phyloP scores from a whole-genome alignment of 2,113 vertebrate genomes.

The Cephalopterus ornatus region DNA sequence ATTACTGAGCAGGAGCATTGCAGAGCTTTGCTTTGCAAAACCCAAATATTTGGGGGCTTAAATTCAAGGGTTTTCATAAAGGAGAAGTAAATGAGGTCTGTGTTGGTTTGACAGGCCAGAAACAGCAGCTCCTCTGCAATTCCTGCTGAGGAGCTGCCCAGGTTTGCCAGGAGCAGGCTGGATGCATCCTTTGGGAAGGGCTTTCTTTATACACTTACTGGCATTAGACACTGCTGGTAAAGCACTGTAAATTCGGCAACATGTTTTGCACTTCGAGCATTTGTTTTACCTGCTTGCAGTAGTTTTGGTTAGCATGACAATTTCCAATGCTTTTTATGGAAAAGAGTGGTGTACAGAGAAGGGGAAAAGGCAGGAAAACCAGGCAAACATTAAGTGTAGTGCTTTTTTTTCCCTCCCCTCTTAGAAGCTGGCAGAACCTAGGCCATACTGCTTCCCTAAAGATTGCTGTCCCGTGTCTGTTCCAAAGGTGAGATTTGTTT shows the following conservation, averaged over 20 bases:
- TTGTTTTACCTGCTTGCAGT: neutral
- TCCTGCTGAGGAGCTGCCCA: neutral
- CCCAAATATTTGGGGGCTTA: neutral
- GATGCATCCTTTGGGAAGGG: neutral
- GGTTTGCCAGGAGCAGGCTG: neutral
- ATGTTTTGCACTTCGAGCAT: neutral
- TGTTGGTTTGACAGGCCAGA: neutral
- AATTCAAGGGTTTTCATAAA: neutral
- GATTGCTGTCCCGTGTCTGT: constrained; percentile 48
- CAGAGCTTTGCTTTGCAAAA: neutral
- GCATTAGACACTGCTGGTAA: neutral
- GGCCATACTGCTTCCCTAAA: neutral
- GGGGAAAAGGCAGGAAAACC: neutral
- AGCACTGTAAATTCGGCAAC: neutral
- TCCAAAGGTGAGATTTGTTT: constrained; percentile 57
- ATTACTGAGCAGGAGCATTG: neutral
- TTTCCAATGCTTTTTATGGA: neutral
- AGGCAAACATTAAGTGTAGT: neutral
- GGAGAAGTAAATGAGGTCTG: neutral
- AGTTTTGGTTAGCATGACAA: neutral
- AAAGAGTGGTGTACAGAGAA: neutral
- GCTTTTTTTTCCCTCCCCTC: neutral
- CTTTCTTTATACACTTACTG: rapidly evolving
- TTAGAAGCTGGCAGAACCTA: neutral
- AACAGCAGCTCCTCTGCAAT: neutral